Percentiles rank a stretch among this genome's conserved stretches.
Conservation (phyloP, 92 coral and sea anemone species). For the Paramuricea clavata region DNA sequence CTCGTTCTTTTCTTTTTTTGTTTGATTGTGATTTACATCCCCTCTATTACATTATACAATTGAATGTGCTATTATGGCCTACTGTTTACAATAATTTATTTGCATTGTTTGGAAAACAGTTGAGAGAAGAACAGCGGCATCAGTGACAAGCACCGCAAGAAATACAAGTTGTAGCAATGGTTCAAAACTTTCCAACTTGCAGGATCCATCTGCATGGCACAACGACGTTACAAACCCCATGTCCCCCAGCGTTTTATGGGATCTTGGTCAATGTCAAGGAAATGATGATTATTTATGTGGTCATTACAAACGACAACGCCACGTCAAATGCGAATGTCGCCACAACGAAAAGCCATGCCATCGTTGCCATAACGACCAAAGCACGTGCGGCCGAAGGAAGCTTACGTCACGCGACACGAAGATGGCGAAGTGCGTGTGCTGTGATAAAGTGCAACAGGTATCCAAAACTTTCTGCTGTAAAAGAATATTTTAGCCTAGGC, state of each 20-base stretch:
- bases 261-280: no score
- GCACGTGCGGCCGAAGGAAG: slow-evolving; percentile 67
- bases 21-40: no score
- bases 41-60: no score
- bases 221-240: neutral
- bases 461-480: neutral
- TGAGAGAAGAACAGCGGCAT: neutral
- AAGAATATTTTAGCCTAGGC: neutral
- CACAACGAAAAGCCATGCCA: slow-evolving; percentile 76
- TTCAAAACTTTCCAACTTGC: neutral
- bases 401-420: slow-evolving; percentile 79
- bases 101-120: neutral
- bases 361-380: slow-evolving; percentile 88
- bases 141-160: neutral
- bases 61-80: no score
- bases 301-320: no score
- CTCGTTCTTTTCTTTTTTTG: no score
- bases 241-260: neutral
- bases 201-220: neutral
- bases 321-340: no score
- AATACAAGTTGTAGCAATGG: slow-evolving; percentile 19
- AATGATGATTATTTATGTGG: slow-evolving; percentile 85
- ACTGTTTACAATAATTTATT: neutral
- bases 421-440: slow-evolving; percentile 72
- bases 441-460: slow-evolving; percentile 76